Evolutionary conservation across 2,113 vertebrate species (phyloP).

Genomic region (Bombycilla garrulus): DNA sequence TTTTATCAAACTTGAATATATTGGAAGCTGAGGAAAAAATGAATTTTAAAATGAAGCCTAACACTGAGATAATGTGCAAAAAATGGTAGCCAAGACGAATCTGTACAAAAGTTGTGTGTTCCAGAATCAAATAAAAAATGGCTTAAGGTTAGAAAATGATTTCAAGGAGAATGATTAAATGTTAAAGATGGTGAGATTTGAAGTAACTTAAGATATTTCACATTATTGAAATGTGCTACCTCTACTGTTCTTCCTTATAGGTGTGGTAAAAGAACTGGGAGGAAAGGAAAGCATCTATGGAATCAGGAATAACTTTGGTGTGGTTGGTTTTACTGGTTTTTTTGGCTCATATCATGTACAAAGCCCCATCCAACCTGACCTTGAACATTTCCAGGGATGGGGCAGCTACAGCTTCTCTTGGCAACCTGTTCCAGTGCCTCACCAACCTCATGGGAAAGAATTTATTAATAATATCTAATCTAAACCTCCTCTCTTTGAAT

Average conservation of each 20-base stretch:
- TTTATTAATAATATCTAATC: background rate
- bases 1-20: conserved; percentile 33
- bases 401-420: background rate
- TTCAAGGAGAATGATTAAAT: background rate
- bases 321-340: background rate
- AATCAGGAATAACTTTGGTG: background rate
- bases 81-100: background rate
- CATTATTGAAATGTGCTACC: background rate
- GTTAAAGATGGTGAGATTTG: background rate
- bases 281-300: background rate
- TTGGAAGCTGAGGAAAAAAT: background rate
- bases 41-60: background rate
- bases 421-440: background rate
- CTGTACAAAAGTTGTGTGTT: background rate
- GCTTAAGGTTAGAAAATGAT: background rate
- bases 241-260: background rate
- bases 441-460: background rate
- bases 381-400: background rate
- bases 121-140: background rate
- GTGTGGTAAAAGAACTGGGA: background rate
- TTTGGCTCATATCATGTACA: background rate
- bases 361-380: no score
- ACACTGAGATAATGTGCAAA: background rate
- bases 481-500: background rate
- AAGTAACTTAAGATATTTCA: background rate